Evolutionary conservation across 1,140 invertebrate genomes (phyloP).

Genomic region (Drosophila tropicalis): DNA sequence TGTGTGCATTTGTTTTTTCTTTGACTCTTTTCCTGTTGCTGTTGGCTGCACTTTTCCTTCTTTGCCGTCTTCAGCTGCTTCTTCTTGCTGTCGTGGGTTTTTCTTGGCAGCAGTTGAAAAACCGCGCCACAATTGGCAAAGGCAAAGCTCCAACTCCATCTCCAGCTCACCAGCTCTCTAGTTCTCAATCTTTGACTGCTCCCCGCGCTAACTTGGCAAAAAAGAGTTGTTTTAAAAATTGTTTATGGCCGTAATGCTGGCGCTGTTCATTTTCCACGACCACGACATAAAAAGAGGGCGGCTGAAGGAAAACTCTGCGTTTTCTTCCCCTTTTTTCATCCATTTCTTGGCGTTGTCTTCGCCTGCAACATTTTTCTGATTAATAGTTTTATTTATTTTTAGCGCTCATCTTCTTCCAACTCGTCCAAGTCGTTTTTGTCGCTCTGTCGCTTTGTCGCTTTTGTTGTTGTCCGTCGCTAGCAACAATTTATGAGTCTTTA

Average conservation of each 20-base stretch:
- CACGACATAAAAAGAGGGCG: conserved; percentile 19
- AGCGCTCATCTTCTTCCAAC: conserved; percentile 70
- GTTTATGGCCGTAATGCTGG: conserved; percentile 71
- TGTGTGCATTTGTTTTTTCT: conserved; percentile 49
- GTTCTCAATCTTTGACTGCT: conserved; percentile 1
- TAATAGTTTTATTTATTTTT: conserved; percentile 82
- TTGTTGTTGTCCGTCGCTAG: conserved; percentile 58
- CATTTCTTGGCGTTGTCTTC: conserved; percentile 42
- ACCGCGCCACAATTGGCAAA: conserved; percentile 77
- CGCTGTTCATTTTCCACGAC: conserved; percentile 74
- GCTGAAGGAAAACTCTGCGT: conserved; percentile 49
- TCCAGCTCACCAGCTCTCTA: neutral
- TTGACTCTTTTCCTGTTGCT: conserved; percentile 56
- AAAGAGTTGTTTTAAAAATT: conserved; percentile 82
- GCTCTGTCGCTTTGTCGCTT: conserved; percentile 27
- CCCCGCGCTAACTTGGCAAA: conserved; percentile 62
- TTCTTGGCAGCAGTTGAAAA: conserved; percentile 78
- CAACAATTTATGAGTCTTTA: conserved; percentile 72
- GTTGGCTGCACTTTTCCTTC: conserved; percentile 64
- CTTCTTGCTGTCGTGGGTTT: conserved; percentile 37
- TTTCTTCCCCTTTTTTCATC: neutral
- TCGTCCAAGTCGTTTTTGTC: conserved; percentile 65
- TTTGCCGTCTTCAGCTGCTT: conserved; percentile 17
- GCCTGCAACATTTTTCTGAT: conserved; percentile 61
- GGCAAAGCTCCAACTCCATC: conserved; percentile 31